Base-by-base conservation (phyloP, 2,888 invertebrate species). In the Parnassius smintheus region DNA sequence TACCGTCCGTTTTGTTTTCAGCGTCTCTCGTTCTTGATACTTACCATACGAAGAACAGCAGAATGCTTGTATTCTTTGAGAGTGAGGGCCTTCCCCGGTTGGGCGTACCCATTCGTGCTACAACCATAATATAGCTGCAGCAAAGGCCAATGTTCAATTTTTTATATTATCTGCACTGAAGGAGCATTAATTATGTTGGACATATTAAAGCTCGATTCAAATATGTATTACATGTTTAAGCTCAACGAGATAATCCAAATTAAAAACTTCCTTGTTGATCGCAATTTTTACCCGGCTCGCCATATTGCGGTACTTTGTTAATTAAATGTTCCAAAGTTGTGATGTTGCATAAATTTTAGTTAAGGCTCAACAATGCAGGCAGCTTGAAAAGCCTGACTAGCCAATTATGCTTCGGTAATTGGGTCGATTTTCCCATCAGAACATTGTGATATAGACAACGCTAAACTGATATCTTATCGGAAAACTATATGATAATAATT, bases 341-440 rank as follows among this genome's bases (percentile, higher is more conserved):
- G 59, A 59, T 59, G 50, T 52, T 52, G 64, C 64, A 64, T 56
- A 66, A 70, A 68, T 68, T 70, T 70, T 68, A 64, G 67, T 71
- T 65, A 64, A 66, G 66, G 65, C 64, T 64, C 64, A 68, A 69
- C 68, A 71, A 71, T 68, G 66, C 66, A 57, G 65, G 50, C 13
- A 59, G 55, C 62, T 59, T 63, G 59, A 59, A 60, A 66, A 69
- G 66, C 65, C 65, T 66, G 67, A 66, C 69, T 67, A 65, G 63
- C 66, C 63, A 72, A 72, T 70, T 68, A 69, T 61, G 63, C 56
- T 61, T 48, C 59, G 52, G 65, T 69, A 70, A 72, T 72, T 68
- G 68, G 67, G 65, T 68, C 70, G 68, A 71, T 71, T 70, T 72
- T 66, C 67, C 70, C 64, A 71, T 71, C 68, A 69, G 65, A 45